A percentile compares a stretch with the other conserved stretches of the same genome.
Conservation (phyloP, 1,140 invertebrate genomes). For the Temnothorax curvispinosus region DNA sequence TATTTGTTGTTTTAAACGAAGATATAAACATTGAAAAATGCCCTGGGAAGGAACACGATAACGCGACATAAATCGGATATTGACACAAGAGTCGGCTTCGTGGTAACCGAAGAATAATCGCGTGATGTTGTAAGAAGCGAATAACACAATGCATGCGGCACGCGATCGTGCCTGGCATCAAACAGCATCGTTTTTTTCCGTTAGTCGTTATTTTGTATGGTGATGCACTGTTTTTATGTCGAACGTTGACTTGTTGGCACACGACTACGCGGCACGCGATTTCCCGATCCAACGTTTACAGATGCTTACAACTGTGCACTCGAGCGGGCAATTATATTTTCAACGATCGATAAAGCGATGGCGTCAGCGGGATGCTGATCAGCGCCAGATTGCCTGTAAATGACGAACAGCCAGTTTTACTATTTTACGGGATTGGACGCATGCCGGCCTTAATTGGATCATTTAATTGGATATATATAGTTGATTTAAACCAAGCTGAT, state of each 20-base stretch:
- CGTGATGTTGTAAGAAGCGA: slow-evolving; percentile 34
- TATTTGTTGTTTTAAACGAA: neutral
- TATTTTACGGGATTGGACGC: slow-evolving; percentile 60
- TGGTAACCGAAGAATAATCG: slow-evolving; percentile 33
- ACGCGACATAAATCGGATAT: slow-evolving; percentile 27
- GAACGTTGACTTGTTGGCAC: slow-evolving; percentile 38
- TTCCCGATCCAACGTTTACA: slow-evolving; percentile 30
- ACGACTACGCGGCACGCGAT: slow-evolving; percentile 33
- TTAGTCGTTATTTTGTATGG: slow-evolving; percentile 36
- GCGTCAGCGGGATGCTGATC: slow-evolving; percentile 54
- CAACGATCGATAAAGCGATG: slow-evolving; percentile 61
- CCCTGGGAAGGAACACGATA: neutral
- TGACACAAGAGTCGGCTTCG: slow-evolving; percentile 27
- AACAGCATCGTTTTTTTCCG: slow-evolving; percentile 34
- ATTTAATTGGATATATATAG: slow-evolving; percentile 59
- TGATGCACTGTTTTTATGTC: slow-evolving; percentile 37
- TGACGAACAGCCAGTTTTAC: slow-evolving; percentile 54
- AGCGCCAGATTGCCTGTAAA: slow-evolving; percentile 59
- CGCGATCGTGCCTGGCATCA: slow-evolving; percentile 46
- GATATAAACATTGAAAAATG: neutral
- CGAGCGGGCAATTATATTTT: slow-evolving; percentile 70
- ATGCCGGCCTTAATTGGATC: slow-evolving; percentile 58
- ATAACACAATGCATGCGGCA: slow-evolving; percentile 38
- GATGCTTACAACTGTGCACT: slow-evolving; percentile 44
- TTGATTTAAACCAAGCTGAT: slow-evolving; percentile 14